Conservation (phyloP, 2,888 invertebrate genomes). For the Macrostomum cliftonense region DNA sequence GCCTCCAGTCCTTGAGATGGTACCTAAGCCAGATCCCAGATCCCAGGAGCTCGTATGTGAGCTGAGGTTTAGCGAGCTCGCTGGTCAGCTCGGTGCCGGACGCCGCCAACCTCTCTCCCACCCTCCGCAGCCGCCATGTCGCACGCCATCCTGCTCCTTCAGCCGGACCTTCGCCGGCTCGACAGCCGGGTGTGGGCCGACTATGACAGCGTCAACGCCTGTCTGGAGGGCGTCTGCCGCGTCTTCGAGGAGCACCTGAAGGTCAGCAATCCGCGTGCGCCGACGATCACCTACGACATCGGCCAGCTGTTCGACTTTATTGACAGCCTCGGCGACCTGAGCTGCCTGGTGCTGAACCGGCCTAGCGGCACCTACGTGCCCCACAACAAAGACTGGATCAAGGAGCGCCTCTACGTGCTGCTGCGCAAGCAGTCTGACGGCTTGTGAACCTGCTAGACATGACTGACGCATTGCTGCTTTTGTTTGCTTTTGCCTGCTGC, state of each 20-base stretch:
- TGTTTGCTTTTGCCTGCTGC: too few species aligned
- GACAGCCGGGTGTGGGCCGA: slow-evolving; percentile 2
- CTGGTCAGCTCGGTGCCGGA: too few species aligned
- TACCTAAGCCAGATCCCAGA: too few species aligned
- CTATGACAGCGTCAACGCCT: slow-evolving; percentile 1
- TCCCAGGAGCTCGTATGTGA: too few species aligned
- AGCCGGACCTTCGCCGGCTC: not conserved
- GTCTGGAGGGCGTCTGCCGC: slow-evolving; percentile 51
- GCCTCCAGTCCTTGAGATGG: too few species aligned
- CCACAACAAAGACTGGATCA: slow-evolving; percentile 97
- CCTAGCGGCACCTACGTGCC: slow-evolving; percentile 82
- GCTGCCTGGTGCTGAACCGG: slow-evolving; percentile 54
- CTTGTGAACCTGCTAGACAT: too few species aligned
- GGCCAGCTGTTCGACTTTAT: slow-evolving; percentile 92
- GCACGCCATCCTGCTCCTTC: slow-evolving; percentile 2
- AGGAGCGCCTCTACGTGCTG: slow-evolving; percentile 87
- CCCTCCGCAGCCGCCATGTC: not conserved
- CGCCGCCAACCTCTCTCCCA: too few species aligned
- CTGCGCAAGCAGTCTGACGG: slow-evolving; percentile 68
- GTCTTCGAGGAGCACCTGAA: slow-evolving; percentile 96
- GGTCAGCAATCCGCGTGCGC: slow-evolving; percentile 74
- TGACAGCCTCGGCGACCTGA: slow-evolving; percentile 79
- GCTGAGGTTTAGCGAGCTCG: too few species aligned
- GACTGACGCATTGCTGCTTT: too few species aligned
- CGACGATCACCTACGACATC: slow-evolving; percentile 92